phyloP scores from a whole-genome alignment of 2,888 invertebrate species.

The Zhuqinia jingwanae region DNA sequence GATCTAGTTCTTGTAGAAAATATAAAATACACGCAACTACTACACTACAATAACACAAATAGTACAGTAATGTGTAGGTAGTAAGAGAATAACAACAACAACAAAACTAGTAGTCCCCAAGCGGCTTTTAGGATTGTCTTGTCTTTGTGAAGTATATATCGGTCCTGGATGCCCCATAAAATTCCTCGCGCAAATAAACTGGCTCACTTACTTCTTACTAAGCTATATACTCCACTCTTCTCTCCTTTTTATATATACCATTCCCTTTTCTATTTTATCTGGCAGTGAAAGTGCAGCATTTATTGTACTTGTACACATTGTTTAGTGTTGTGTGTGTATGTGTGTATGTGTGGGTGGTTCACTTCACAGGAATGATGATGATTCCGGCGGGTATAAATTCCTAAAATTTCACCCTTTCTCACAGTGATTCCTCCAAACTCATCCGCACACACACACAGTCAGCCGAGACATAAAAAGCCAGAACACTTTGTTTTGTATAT shows the following conservation, averaged over 20 bases:
- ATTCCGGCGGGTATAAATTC: constrained; percentile 54
- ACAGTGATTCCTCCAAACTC: constrained; percentile 20
- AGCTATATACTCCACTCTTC: neutral
- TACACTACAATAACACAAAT: neutral
- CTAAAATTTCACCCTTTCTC: constrained; percentile 55
- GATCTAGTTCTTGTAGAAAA: neutral
- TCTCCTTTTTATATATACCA: neutral
- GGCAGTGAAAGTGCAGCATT: constrained; percentile 45
- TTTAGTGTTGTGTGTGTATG: neutral
- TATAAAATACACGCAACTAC: constrained; percentile 16
- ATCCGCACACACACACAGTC: too few relatives aligned
- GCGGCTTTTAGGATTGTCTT: constrained; percentile 77
- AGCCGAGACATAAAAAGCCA: too few relatives aligned
- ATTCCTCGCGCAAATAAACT: constrained; percentile 62
- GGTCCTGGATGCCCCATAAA: constrained; percentile 78
- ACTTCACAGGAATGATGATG: constrained; percentile 27
- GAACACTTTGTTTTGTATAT: constrained; percentile 9
- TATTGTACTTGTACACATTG: neutral
- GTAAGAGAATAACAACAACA: constrained; percentile 44
- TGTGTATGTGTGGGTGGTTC: constrained; percentile 17
- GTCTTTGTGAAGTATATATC: constrained; percentile 76
- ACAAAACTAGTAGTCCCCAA: constrained; percentile 71
- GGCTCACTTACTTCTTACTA: constrained; percentile 40
- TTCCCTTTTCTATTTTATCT: neutral
- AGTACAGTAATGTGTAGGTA: neutral